Conservation (phyloP, 2,888 invertebrate genomes). For the Rhingia campestris region DNA sequence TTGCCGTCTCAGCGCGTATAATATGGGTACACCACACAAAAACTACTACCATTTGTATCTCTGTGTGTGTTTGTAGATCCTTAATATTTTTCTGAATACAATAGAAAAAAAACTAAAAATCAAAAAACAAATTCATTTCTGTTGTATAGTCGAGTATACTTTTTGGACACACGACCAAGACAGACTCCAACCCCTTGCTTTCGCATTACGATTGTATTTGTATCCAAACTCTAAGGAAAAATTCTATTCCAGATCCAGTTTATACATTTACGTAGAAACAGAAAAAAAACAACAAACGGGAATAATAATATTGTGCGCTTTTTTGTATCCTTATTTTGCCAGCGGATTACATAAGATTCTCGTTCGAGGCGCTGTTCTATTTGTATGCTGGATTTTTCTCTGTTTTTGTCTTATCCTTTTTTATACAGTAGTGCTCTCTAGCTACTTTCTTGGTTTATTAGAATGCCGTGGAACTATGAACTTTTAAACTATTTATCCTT, state of each 20-base stretch:
- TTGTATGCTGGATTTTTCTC: not conserved
- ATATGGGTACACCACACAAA: conserved; percentile 3
- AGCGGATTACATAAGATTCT: conserved; percentile 53
- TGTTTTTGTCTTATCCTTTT: conserved; percentile 14
- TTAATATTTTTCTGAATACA: no score
- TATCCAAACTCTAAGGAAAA: conserved; percentile 8
- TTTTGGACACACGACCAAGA: conserved; percentile 1
- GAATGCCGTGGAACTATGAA: not conserved
- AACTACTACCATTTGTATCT: conserved; percentile 10
- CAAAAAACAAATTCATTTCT: conserved; percentile 23
- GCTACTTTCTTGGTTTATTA: conserved; percentile 4
- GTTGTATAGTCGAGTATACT: not conserved
- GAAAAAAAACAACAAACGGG: not conserved
- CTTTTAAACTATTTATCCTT: conserved; percentile 41
- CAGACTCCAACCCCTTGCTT: conserved; percentile 23
- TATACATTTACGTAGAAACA: conserved; percentile 3
- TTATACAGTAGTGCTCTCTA: not conserved
- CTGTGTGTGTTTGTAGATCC: not conserved
- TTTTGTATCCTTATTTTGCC: conserved; percentile 31
- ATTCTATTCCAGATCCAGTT: not conserved
- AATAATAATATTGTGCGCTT: conserved; percentile 41
- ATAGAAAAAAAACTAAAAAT: conserved; percentile 16
- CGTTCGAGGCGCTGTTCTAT: not conserved
- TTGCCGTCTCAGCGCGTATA: conserved; percentile 6
- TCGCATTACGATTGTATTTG: conserved; percentile 44